Base-by-base conservation (phyloP, 2,888 invertebrate genomes). In the Bhutanitis thaidina region DNA sequence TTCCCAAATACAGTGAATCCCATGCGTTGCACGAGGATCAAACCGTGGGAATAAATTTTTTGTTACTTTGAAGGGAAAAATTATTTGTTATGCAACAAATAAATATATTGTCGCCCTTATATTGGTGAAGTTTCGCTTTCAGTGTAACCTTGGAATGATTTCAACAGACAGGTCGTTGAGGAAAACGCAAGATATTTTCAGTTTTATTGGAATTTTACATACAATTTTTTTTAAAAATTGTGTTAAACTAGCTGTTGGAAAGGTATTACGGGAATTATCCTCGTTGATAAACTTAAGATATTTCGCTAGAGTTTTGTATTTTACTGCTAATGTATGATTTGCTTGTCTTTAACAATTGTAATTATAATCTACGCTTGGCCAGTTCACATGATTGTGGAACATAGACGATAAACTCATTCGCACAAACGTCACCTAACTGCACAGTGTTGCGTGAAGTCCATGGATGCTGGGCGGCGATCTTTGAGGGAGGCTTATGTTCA, bases 141-240 rank as follows among this genome's bases (percentile, higher is more conserved):
- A 10, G 9, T 25, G 44, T 38, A 34, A 15, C 50, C 43, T 44
- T 50, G 44, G 13, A 25, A 39, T 35, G 4, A 44, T 34, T 27
- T 40, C 43, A 43, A 32, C 37, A 37, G 13, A 37, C 30, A 32
- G 14, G 10, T 32, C 43, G 16, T 27, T 30, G 27, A 50, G 35
- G 39, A 50, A 50, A 39, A 44, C 27, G 16, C 10, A 43, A 50
- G 16, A 32, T 27, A 35, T 45, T 50, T 44, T 39, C 35, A 39
- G 4, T 25, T 44, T 44, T 27, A 27, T 30, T n/a, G 34, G 27
- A 50, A 44, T 43, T 43, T 7, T 15, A 8, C n/a, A n/a, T 12
- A 14, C 29, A n/a, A 16, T 50, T 50, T 50, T 39, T 39, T 44
- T 16, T 39, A 44, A 43, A 41, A 37, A 16, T 20, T 25, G 14